Evolutionary conservation across 2,113 vertebrate species (phyloP).

Genomic region (Cyprinodon tularosa): DNA sequence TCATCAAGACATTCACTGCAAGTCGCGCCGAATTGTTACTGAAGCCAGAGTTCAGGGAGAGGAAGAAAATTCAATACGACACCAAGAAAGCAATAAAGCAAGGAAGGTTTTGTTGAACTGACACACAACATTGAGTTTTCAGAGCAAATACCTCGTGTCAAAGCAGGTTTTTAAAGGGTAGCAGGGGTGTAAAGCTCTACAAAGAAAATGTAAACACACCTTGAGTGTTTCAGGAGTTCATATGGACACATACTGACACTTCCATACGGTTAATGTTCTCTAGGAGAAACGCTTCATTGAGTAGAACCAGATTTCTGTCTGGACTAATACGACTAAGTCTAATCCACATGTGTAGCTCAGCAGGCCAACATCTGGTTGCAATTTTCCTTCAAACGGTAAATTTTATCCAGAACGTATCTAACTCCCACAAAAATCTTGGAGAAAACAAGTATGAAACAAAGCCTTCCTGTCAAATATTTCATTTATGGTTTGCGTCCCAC

Average conservation of each 20-base stretch:
- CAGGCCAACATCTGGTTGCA: slow-evolving; percentile 76
- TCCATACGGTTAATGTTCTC: slow-evolving; percentile 47
- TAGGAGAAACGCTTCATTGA: slow-evolving; percentile 56
- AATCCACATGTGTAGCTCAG: slow-evolving; percentile 57
- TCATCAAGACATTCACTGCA: too few species aligned
- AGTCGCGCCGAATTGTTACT: too few species aligned
- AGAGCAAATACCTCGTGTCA: slow-evolving; percentile 66
- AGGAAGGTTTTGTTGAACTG: slow-evolving; percentile 38
- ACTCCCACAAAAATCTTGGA: slow-evolving; percentile 51
- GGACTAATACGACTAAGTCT: slow-evolving; percentile 63
- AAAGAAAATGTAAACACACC: slow-evolving; percentile 21
- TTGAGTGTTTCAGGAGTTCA: slow-evolving; percentile 42
- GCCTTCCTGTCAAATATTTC: slow-evolving; percentile 69
- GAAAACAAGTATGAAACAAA: slow-evolving; percentile 36
- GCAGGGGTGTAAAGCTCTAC: slow-evolving; percentile 19
- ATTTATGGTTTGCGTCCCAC: slow-evolving; percentile 60
- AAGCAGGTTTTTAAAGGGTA: slow-evolving; percentile 40
- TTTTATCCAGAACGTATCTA: slow-evolving; percentile 73
- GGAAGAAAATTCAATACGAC: slow-evolving; percentile 63
- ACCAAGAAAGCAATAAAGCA: slow-evolving; percentile 52
- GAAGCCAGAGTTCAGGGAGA: slow-evolving; percentile 7
- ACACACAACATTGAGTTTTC: slow-evolving; percentile 64
- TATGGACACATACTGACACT: slow-evolving; percentile 40
- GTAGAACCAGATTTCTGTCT: slow-evolving; percentile 70
- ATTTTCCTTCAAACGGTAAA: slow-evolving; percentile 77